These are phyloP conservation scores for Trochalopteron elliotii DNA, from an alignment of 2,113 vertebrate genomes.

Conservation along the genomic window DNA sequence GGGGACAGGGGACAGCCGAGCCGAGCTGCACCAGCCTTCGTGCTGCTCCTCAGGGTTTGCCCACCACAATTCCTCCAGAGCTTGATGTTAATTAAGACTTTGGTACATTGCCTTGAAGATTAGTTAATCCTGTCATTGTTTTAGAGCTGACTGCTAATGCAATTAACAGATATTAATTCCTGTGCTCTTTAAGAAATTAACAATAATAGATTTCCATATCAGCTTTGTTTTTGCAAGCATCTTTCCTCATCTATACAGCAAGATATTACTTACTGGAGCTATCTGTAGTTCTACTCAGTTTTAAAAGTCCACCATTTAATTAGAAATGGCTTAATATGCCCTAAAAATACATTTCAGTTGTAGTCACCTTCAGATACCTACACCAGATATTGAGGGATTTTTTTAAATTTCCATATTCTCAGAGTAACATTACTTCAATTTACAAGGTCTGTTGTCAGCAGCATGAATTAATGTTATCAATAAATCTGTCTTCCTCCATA, in stretches of 20 bases:
- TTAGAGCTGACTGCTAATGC: neutral
- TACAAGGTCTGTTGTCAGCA: neutral
- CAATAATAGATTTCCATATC: neutral
- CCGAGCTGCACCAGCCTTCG: neutral
- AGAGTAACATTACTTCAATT: neutral
- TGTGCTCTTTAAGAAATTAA: neutral
- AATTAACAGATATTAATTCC: neutral
- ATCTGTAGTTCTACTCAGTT: neutral
- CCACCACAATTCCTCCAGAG: accelerated
- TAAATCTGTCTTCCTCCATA: neutral
- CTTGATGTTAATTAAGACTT: neutral
- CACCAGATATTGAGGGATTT: neutral
- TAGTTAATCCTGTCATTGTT: neutral
- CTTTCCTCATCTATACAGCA: neutral
- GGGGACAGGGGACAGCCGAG: too few relatives aligned
- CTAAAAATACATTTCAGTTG: neutral
- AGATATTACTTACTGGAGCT: neutral
- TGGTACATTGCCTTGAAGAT: neutral
- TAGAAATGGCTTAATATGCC: neutral
- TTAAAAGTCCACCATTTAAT: neutral
- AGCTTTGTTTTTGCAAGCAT: neutral
- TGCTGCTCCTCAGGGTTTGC: neutral
- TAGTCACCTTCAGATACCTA: neutral
- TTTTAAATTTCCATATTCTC: neutral
- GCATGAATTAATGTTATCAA: neutral